Evolutionary conservation across 2,797 vertebrate genomes (phyloP).

Genomic region (Sebastes diaconus): DNA sequence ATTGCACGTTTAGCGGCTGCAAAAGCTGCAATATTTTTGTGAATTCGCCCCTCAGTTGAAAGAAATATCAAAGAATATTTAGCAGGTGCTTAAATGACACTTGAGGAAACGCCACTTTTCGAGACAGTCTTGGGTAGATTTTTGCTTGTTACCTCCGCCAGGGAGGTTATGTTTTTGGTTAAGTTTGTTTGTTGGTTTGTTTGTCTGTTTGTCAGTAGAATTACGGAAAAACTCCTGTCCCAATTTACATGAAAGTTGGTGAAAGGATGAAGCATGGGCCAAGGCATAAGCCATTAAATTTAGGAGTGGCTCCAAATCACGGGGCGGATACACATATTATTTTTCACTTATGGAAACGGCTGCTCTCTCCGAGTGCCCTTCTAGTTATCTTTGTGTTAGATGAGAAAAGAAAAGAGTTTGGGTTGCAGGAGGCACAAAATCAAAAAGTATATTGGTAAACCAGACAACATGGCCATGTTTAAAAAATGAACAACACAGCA

Average conservation of each 20-base stretch:
- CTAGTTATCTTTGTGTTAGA: not conserved
- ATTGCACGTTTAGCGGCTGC: not conserved
- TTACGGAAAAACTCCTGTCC: not conserved
- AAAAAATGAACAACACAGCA: not conserved
- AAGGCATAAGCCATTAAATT: not conserved
- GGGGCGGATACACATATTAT: not conserved
- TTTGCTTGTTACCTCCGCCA: not conserved
- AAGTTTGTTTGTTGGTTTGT: not conserved
- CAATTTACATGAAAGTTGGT: not conserved
- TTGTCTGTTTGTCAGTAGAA: not conserved
- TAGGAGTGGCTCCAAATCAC: not conserved
- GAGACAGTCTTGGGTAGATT: not conserved
- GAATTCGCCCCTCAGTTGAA: not conserved
- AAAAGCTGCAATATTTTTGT: not conserved
- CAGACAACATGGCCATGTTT: not conserved
- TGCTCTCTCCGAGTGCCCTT: not conserved
- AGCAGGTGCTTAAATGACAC: not conserved
- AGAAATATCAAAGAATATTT: slow-evolving; percentile 1
- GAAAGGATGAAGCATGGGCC: not conserved
- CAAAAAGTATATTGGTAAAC: not conserved
- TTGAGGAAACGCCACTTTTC: not conserved
- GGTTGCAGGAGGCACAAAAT: not conserved
- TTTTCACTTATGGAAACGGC: not conserved
- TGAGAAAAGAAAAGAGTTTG: not conserved
- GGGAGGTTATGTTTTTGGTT: not conserved